A percentile compares a stretch with the other conserved stretches of the same genome.
Evolutionary conservation across 2,888 invertebrate genomes (phyloP).

Genomic region (Gymnocheta viridis): DNA sequence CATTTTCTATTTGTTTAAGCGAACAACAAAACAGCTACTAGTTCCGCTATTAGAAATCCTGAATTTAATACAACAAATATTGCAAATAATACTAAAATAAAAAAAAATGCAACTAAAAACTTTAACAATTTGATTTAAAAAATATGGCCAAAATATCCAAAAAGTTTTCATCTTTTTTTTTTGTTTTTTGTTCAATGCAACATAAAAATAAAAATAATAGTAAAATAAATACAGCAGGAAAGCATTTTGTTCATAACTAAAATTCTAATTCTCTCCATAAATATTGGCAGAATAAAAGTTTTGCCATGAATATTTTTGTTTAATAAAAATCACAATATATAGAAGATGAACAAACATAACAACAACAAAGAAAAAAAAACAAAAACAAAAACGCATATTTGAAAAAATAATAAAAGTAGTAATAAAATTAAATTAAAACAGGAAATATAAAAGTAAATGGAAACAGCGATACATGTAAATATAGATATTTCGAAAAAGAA

Average conservation of each 20-base stretch:
- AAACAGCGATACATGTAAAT: neutral
- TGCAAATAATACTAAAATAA: neutral
- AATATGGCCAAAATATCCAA: slow-evolving; percentile 35
- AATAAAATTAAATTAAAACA: slow-evolving; percentile 48
- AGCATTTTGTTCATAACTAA: slow-evolving; percentile 26
- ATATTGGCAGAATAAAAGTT: slow-evolving; percentile 48
- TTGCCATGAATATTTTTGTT: slow-evolving; percentile 44
- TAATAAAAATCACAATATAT: slow-evolving; percentile 26
- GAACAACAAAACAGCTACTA: neutral
- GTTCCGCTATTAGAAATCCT: neutral
- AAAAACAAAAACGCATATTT: slow-evolving; percentile 30
- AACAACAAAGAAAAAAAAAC: neutral
- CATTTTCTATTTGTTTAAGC: neutral
- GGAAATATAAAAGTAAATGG: slow-evolving; percentile 45
- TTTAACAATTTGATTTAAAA: slow-evolving; percentile 47
- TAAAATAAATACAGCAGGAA: slow-evolving; percentile 40
- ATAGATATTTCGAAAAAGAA: neutral
- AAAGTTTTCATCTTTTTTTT: slow-evolving; percentile 11
- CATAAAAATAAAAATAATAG: slow-evolving; percentile 14
- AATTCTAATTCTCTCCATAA: slow-evolving; percentile 47
- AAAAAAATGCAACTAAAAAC: slow-evolving; percentile 16
- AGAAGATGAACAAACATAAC: slow-evolving; percentile 2
- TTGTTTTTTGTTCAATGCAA: slow-evolving; percentile 2
- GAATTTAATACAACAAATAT: slow-evolving; percentile 10
- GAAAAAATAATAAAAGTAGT: slow-evolving; percentile 37